phyloP scores from a whole-genome alignment of 2,888 invertebrate species.

The Amblyteles armatorius region DNA sequence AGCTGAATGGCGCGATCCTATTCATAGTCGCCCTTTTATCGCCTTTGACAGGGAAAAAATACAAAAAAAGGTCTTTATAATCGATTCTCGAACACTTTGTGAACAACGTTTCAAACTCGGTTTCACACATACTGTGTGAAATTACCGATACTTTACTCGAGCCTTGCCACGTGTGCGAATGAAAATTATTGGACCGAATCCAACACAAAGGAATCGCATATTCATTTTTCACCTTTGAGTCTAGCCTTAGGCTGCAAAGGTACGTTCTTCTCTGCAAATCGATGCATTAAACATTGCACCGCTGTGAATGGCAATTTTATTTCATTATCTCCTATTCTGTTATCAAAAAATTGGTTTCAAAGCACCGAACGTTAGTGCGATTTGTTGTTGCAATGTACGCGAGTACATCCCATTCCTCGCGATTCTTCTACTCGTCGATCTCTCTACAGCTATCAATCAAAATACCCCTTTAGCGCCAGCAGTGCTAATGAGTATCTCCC shows the following conservation, averaged over 20 bases:
- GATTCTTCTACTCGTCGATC: background rate
- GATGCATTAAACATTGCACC: background rate
- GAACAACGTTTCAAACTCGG: background rate
- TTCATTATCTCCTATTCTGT: background rate
- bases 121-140: background rate
- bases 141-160: background rate
- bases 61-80: slow-evolving; percentile 12
- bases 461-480: slow-evolving; percentile 18
- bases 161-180: background rate
- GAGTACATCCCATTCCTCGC: background rate
- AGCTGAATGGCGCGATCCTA: slow-evolving; percentile 27
- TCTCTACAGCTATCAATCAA: slow-evolving; percentile 29
- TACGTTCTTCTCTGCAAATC: background rate
- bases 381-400: background rate
- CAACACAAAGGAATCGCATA: background rate
- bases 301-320: background rate
- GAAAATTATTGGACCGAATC: background rate
- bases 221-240: background rate
- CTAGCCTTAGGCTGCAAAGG: background rate
- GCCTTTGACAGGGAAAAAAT: slow-evolving; percentile 1
- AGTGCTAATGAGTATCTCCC: slow-evolving; percentile 37
- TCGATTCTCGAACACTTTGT: background rate
- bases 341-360: background rate
- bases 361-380: background rate
- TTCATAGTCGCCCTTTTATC: slow-evolving; percentile 38